Percentiles rank a stretch among this genome's conserved stretches.
These are phyloP conservation scores for Rhynchotus rufescens DNA, from an alignment of 2,797 vertebrate species.

Conservation along the genomic window DNA sequence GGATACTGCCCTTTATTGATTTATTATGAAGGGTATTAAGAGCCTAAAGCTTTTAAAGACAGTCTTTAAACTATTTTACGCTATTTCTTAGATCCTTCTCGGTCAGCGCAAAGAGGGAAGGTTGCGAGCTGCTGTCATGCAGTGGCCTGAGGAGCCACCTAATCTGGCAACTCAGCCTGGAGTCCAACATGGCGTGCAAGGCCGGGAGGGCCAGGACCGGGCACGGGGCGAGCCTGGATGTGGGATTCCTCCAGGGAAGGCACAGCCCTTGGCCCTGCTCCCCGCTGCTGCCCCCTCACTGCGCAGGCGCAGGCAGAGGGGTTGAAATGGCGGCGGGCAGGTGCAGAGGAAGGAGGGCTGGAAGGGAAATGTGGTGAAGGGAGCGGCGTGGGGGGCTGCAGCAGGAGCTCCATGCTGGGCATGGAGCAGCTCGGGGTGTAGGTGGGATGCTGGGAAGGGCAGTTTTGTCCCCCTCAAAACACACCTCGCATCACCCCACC, in stretches of 20 bases:
- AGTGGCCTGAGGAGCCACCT: not conserved
- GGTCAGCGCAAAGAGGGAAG: too few relatives aligned
- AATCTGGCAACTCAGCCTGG: not conserved
- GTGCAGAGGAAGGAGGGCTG: not conserved
- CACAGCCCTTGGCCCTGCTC: not conserved
- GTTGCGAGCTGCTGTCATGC: too few relatives aligned
- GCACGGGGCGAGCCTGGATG: not conserved
- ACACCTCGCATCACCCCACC: not conserved
- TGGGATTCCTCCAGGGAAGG: not conserved
- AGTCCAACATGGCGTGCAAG: not conserved
- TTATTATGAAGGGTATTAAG: too few relatives aligned
- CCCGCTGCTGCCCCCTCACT: not conserved
- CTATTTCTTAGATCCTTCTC: too few relatives aligned
- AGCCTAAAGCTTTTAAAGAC: too few relatives aligned
- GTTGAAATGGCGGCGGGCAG: too few relatives aligned
- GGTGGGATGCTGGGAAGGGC: too few relatives aligned
- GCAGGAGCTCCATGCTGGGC: not conserved
- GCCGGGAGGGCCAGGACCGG: not conserved
- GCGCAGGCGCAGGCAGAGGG: not conserved
- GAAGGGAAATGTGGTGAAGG: not conserved
- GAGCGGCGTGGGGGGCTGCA: too few relatives aligned
- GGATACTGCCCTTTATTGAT: too few relatives aligned
- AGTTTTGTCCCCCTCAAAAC: not conserved
- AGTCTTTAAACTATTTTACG: too few relatives aligned
- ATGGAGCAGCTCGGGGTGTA: not conserved